phyloP scores from a whole-genome alignment of 2,113 vertebrate species.

The Channa maculata region DNA sequence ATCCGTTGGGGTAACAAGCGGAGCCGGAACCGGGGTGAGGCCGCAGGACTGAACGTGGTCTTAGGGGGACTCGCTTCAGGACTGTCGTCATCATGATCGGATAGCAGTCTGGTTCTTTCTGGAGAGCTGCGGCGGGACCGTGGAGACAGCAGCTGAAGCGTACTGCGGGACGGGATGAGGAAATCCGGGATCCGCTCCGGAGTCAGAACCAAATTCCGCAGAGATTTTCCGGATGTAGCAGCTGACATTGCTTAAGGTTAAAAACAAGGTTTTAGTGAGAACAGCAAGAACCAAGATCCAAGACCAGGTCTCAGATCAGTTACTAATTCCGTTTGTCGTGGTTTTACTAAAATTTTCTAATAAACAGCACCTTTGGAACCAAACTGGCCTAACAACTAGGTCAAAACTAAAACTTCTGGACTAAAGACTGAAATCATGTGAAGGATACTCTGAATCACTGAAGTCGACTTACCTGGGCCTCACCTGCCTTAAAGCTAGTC shows the following conservation, averaged over 20 bases:
- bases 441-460: no score
- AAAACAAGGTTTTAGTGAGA: no score
- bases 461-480: neutral
- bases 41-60: neutral
- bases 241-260: slow-evolving; percentile 15
- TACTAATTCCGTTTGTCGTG: no score
- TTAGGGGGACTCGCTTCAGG: accelerated
- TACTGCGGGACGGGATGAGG: slow-evolving; percentile 53
- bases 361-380: no score
- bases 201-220: slow-evolving; percentile 68
- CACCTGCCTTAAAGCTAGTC: no score
- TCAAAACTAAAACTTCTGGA: no score
- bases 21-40: neutral
- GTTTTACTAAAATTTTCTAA: no score
- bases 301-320: neutral
- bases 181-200: slow-evolving; percentile 75
- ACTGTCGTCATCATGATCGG: slow-evolving; percentile 10
- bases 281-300: no score
- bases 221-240: slow-evolving; percentile 14
- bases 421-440: no score
- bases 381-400: no score
- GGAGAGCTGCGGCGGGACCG: neutral
- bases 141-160: neutral
- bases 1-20: neutral
- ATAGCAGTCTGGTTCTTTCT: slow-evolving; percentile 42